These are phyloP conservation scores for Vidua macroura DNA, from an alignment of 2,113 vertebrate species.

Conservation along the genomic window DNA sequence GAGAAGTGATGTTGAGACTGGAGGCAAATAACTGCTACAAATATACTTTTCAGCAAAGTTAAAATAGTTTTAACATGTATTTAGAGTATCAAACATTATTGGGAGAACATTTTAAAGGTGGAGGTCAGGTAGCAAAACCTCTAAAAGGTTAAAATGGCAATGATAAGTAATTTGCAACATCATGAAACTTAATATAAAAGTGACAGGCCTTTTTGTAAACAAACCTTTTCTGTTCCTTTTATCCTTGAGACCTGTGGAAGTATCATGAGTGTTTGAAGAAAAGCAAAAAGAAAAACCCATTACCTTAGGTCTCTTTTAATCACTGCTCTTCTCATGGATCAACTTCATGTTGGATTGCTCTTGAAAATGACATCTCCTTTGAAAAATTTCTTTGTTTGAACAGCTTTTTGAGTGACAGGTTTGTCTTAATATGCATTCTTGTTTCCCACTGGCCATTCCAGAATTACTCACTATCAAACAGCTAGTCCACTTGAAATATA, in stretches of 20 bases:
- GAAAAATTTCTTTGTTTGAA: not conserved
- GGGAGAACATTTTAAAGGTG: not conserved
- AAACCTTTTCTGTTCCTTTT: not conserved
- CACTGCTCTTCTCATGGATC: not conserved
- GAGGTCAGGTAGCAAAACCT: not conserved
- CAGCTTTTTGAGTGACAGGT: not conserved
- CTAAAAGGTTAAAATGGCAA: not conserved
- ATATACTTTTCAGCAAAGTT: not conserved
- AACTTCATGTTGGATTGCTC: not conserved
- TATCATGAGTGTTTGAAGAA: not conserved
- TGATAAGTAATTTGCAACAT: not conserved
- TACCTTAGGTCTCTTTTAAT: not conserved
- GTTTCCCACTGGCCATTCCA: not conserved
- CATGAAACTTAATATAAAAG: not conserved
- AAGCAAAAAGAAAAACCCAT: accelerated
- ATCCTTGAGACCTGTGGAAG: accelerated
- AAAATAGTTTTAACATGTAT: not conserved
- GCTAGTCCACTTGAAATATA: not conserved
- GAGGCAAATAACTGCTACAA: not conserved
- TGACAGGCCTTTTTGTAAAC: not conserved
- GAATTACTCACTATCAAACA: not conserved
- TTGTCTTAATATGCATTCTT: not conserved
- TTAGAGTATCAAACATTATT: not conserved
- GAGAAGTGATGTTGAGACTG: no score
- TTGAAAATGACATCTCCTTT: not conserved